A percentile compares a stretch with the other conserved stretches of the same genome.
phyloP scores from a whole-genome alignment of 2,888 invertebrate genomes.

The Bellardia bayeri region DNA sequence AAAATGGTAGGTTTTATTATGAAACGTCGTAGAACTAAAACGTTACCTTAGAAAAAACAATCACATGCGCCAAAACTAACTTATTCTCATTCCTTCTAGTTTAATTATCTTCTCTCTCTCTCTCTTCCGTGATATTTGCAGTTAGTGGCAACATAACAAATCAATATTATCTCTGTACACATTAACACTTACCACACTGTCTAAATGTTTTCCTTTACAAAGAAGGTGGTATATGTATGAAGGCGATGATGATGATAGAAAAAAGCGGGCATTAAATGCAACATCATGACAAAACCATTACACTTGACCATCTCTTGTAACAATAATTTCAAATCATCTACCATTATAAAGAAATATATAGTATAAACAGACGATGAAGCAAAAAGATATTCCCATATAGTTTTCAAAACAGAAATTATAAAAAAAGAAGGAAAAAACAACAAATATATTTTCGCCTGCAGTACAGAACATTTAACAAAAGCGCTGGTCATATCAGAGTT shows the following conservation, averaged over 20 bases:
- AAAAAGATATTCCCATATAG: constrained; percentile 67
- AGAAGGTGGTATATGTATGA: constrained; percentile 39
- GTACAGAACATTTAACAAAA: constrained; percentile 62
- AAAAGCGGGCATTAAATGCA: constrained; percentile 80
- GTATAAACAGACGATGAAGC: constrained; percentile 28
- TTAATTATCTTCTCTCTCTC: too few species aligned
- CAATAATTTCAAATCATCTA: constrained; percentile 67
- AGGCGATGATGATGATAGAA: constrained; percentile 42
- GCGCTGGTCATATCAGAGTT: constrained; percentile 19
- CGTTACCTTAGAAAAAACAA: too few species aligned
- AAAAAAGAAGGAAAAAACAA: constrained; percentile 11
- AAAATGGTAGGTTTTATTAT: too few species aligned
- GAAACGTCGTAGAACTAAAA: too few species aligned
- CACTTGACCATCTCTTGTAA: constrained; percentile 75
- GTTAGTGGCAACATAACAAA: too few species aligned
- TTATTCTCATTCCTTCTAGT: too few species aligned
- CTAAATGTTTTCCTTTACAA: background rate
- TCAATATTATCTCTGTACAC: background rate
- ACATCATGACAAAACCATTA: constrained; percentile 82
- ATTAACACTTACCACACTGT: background rate
- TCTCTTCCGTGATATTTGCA: too few species aligned
- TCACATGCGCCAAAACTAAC: too few species aligned
- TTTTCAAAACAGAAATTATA: background rate
- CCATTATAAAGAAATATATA: constrained; percentile 54
- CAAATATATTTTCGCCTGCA: constrained; percentile 54